Percentiles rank a stretch among this genome's conserved stretches.
phyloP scores from a whole-genome alignment of 2,113 vertebrate species.

The Dromiciops gliroides region DNA sequence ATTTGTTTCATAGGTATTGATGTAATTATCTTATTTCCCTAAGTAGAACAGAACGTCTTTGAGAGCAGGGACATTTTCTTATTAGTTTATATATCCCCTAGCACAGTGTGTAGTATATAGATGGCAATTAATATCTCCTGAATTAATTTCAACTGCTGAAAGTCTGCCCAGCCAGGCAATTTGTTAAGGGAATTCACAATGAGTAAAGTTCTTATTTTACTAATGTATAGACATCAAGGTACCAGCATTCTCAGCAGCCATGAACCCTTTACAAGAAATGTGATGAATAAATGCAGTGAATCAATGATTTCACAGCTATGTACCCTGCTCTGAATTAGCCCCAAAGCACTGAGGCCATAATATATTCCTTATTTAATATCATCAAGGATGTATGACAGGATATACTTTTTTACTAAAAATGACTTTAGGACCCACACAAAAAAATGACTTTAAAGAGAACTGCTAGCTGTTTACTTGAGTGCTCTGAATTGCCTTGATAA shows the following conservation, averaged over 20 bases:
- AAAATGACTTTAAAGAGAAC: neutral
- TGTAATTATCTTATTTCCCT: neutral
- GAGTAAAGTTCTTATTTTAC: neutral
- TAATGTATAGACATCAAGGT: neutral
- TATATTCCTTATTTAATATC: neutral
- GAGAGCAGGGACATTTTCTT: neutral
- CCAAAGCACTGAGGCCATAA: neutral
- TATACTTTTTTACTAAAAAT: neutral
- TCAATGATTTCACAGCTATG: neutral
- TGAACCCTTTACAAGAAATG: neutral
- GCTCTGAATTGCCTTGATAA: neutral
- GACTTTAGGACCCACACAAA: too few relatives aligned
- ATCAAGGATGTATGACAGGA: neutral
- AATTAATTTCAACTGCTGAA: neutral
- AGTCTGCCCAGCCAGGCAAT: neutral
- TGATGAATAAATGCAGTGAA: neutral
- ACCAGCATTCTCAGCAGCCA: neutral
- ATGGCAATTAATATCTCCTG: neutral
- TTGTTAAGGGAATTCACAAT: neutral
- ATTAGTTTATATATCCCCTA: neutral
- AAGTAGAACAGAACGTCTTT: neutral
- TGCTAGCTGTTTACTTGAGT: neutral
- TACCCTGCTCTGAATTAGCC: constrained; percentile 7
- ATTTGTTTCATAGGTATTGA: neutral
- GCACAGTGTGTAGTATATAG: neutral